phyloP scores from a whole-genome alignment of 2,888 invertebrate genomes.

The Coronaproctus castanopsis region DNA sequence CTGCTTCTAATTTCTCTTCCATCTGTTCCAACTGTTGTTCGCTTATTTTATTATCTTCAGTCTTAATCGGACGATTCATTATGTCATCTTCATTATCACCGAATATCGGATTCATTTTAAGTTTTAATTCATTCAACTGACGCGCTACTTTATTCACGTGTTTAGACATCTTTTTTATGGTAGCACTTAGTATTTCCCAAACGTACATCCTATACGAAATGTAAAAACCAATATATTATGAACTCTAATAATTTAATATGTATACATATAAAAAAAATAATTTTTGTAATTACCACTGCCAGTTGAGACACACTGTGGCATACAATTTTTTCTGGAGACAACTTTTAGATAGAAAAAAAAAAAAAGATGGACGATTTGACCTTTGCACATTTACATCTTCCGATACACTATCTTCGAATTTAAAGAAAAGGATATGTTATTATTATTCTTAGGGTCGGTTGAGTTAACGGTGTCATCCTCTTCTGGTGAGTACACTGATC shows the following conservation, averaged over 20 bases:
- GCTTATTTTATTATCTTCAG: constrained; percentile 38
- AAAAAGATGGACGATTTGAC: no score
- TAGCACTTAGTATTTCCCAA: constrained; percentile 91
- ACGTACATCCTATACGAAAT: constrained; percentile 49
- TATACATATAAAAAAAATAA: no score
- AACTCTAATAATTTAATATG: no score
- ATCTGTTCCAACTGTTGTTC: constrained; percentile 80
- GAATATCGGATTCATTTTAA: constrained; percentile 64
- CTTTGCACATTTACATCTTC: no score
- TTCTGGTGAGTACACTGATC: no score
- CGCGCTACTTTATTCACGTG: constrained; percentile 48
- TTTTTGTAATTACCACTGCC: no score
- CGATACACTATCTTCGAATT: no score
- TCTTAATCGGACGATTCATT: constrained; percentile 30
- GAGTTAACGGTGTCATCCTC: no score
- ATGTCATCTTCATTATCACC: constrained; percentile 57
- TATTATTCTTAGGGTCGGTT: no score
- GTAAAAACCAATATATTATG: constrained; percentile 1
- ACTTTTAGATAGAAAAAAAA: no score
- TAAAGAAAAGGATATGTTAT: no score
- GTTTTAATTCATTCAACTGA: constrained; percentile 66
- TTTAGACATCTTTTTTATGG: constrained; percentile 90
- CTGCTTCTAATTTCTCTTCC: constrained; percentile 85
- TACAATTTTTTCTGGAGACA: background rate
- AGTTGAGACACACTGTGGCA: background rate